Evolutionary conservation across 30 jellyfish, hydroid and myxozoan genomes (phyloP).

Genomic region (Nemopilema nomurai): DNA sequence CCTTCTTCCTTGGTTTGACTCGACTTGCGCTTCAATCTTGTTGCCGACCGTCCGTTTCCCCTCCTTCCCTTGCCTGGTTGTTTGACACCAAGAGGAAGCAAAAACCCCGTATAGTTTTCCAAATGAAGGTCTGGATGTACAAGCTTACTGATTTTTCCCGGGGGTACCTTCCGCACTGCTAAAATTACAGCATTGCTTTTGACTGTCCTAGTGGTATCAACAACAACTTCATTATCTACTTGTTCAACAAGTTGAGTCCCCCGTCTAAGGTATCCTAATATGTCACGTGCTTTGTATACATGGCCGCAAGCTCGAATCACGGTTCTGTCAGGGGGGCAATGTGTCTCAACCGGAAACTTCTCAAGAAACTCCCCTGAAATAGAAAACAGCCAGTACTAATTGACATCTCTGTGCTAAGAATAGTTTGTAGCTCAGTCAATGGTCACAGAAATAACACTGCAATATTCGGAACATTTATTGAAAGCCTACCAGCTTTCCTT

Average conservation of each 20-base stretch:
- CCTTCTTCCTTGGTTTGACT: constrained; percentile 39
- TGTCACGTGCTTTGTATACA: constrained; percentile 83
- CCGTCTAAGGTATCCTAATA: constrained; percentile 91
- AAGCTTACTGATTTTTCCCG: constrained; percentile 93
- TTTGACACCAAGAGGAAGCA: constrained; percentile 68
- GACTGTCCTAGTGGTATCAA: constrained; percentile 87
- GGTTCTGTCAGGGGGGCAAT: constrained; percentile 84
- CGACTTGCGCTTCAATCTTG: constrained; percentile 34
- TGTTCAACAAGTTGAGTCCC: constrained; percentile 97
- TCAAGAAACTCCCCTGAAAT: constrained; percentile 77
- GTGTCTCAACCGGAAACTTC: constrained; percentile 74
- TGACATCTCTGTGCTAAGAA: background rate
- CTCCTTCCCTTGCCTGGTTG: constrained; percentile 53
- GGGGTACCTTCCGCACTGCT: constrained; percentile 97
- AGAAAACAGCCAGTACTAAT: background rate
- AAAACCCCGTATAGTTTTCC: constrained; percentile 83
- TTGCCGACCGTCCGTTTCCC: constrained; percentile 8
- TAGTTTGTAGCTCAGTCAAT: background rate
- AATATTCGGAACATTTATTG: background rate
- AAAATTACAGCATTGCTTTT: constrained; percentile 64
- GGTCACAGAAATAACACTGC: no score
- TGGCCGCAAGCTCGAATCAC: constrained; percentile 60
- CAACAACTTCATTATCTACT: constrained; percentile 69
- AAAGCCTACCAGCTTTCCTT: background rate
- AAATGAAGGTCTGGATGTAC: constrained; percentile 90